Evolutionary conservation across 2,888 invertebrate species (phyloP), one percentile per base, ranked within the genome.

Genomic region (Drosophila robusta): DNA sequence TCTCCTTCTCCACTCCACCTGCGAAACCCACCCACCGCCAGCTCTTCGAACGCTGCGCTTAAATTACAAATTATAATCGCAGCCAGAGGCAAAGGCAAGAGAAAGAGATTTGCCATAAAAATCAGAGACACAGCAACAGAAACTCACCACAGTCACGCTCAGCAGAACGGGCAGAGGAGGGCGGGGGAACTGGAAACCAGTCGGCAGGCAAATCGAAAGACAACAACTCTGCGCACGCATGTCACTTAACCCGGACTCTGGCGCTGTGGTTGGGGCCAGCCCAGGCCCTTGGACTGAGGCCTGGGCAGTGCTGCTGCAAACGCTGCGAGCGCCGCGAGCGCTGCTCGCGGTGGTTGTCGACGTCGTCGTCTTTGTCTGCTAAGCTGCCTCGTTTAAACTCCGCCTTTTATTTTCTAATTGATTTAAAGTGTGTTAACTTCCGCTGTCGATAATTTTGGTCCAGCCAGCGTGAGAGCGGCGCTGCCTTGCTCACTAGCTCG

Each of bases 341-440:
- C 38, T 42, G 58, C 52, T 26, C 22, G 58, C 52, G 41, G 61
- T 61, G 62, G 60, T 62, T 75, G 57, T 32, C 49, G 49, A 50
- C 50, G 54, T 47, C 50, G 54, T 58, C 62, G 70, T 78, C 78
- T 78, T 76, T 74, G 72, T 75, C 67, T 65, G 78, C 80, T 80
- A 76, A 79, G 78, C 66, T 75, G 79, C 42, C 56, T 46, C 85
- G 75, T 78, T 81, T 89, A 89, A 90, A 90, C 90, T 90, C 91
- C 90, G 91, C 90, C 87, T 88, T 87, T 87, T 87, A 89, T 87
- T 86, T 87, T 80, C 80, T 84, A 89, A 90, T 90, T 90, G 91
- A 91, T 90, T 90, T 89, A 88, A 79, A 83, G 87, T 85, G 90
- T 90, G 88, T 87, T 84, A 87, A 91, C 89, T 86, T 77, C 87